phyloP scores from a whole-genome alignment of 2,888 invertebrate genomes.

The Cerceris rybyensis region DNA sequence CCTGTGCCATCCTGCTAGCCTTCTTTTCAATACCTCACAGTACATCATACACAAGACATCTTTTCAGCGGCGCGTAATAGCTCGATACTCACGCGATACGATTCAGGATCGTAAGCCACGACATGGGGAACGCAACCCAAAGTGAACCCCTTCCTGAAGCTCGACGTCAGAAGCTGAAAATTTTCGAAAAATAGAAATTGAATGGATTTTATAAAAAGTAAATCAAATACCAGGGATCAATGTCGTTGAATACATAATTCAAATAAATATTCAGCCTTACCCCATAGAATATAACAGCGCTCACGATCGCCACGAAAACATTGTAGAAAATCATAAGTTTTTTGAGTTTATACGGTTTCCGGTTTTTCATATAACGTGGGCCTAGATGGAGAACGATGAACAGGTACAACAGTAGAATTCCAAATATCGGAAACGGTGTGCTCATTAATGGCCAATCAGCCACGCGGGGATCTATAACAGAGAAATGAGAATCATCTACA shows the following conservation, averaged over 20 bases:
- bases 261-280: conserved; percentile 82
- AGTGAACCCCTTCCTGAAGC: conserved; percentile 85
- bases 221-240: too few species aligned
- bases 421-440: conserved; percentile 72
- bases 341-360: conserved; percentile 71
- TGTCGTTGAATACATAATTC: neutral
- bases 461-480: conserved; percentile 75
- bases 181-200: neutral
- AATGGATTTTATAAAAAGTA: neutral
- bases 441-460: conserved; percentile 77
- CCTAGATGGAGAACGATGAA: conserved; percentile 74
- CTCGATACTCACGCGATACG: conserved; percentile 83
- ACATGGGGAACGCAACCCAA: conserved; percentile 88
- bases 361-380: conserved; percentile 74
- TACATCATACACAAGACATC: too few species aligned
- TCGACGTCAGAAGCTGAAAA: conserved; percentile 85
- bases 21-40: neutral
- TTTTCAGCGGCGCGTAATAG: too few species aligned
- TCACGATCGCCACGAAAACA: conserved; percentile 84
- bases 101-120: conserved; percentile 86
- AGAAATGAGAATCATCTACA: neutral
- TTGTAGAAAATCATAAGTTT: conserved; percentile 77
- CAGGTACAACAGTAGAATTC: conserved; percentile 72
- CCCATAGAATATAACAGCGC: conserved; percentile 87
- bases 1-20: too few species aligned